These are phyloP conservation scores for Helicoverpa armigera DNA, from an alignment of 1,140 invertebrate species.

Conservation along the genomic window DNA sequence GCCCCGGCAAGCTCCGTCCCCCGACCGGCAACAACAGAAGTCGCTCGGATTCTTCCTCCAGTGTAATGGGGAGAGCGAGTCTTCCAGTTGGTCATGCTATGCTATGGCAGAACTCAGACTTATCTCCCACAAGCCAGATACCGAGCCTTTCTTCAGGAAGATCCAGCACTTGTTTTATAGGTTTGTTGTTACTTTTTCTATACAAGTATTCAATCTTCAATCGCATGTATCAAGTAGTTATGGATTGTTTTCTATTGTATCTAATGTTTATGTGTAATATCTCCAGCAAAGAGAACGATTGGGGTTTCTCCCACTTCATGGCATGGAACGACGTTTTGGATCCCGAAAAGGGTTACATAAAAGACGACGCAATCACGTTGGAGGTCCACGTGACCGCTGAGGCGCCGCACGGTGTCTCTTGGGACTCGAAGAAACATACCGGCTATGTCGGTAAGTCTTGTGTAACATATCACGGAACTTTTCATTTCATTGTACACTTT, in stretches of 20 bases:
- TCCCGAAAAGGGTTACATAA: slow-evolving; percentile 97
- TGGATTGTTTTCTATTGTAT: background rate
- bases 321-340: slow-evolving; percentile 98
- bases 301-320: slow-evolving; percentile 99
- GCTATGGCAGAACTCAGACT: slow-evolving; percentile 96
- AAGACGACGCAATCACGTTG: slow-evolving; percentile 97
- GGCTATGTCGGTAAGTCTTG: slow-evolving; percentile 93
- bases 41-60: slow-evolving; percentile 96
- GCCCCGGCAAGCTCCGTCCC: slow-evolving; percentile 92
- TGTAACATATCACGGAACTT: background rate
- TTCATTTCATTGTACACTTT: background rate
- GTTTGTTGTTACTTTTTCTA: slow-evolving; percentile 58
- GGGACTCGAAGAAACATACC: slow-evolving; percentile 99
- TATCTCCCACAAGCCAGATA: slow-evolving; percentile 94
- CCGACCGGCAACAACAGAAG: slow-evolving; percentile 90
- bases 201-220: too few relatives aligned
- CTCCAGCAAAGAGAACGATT: slow-evolving; percentile 98
- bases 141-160: slow-evolving; percentile 92
- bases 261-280: slow-evolving; percentile 1
- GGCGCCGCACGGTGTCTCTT: slow-evolving; percentile 99
- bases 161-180: slow-evolving; percentile 90
- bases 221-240: too few relatives aligned
- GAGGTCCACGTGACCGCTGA: slow-evolving; percentile 98
- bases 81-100: slow-evolving; percentile 98
- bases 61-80: slow-evolving; percentile 98